Conservation (phyloP, 2,113 vertebrate species). For the Callopanchax toddi region DNA sequence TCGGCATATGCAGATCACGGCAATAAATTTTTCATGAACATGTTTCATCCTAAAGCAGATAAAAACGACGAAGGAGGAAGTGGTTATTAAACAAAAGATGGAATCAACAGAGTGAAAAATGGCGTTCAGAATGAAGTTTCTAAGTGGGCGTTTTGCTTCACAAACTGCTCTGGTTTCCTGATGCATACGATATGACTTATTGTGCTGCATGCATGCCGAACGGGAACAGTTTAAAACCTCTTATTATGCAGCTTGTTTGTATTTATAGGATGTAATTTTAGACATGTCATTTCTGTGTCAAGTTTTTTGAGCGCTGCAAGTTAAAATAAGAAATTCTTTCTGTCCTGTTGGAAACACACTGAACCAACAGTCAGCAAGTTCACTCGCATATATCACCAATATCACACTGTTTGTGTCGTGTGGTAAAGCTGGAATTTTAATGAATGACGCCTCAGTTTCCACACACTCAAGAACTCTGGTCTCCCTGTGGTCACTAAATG, state of each 20-base stretch:
- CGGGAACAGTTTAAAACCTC: constrained; percentile 32
- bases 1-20: constrained; percentile 75
- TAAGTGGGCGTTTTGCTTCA: constrained; percentile 70
- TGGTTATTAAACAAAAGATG: constrained; percentile 74
- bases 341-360: constrained; percentile 37
- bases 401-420: constrained; percentile 52
- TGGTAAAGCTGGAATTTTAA: constrained; percentile 66
- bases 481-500: constrained; percentile 7
- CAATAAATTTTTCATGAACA: constrained; percentile 78
- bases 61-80: constrained; percentile 51
- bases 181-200: constrained; percentile 45
- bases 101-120: constrained; percentile 69
- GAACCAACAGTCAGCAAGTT: constrained; percentile 52
- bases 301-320: constrained; percentile 1
- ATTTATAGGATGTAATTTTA: constrained; percentile 33
- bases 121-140: constrained; percentile 57
- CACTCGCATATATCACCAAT: constrained; percentile 57
- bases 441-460: constrained; percentile 49
- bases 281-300: constrained; percentile 2
- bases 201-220: constrained; percentile 36
- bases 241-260: constrained; percentile 34
- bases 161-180: constrained; percentile 58
- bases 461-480: constrained; percentile 12
- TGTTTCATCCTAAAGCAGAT: constrained; percentile 61
- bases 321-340: constrained; percentile 9